phyloP scores from a whole-genome alignment of 2,113 vertebrate species.

The Leiothrix lutea region DNA sequence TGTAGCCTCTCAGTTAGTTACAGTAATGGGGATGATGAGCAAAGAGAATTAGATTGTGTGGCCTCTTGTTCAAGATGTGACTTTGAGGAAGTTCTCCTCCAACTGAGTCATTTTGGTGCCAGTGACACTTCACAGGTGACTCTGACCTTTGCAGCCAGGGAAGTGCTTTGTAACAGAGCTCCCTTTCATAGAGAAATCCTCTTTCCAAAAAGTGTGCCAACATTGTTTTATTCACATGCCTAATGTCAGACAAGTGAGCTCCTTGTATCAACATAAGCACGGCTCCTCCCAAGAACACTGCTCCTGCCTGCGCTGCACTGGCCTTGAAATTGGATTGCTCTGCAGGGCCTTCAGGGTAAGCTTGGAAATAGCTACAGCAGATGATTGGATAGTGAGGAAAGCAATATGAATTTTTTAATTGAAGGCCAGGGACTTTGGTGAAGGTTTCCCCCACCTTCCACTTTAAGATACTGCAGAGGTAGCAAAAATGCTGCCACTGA shows the following conservation, averaged over 20 bases:
- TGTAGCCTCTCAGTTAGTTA: not conserved
- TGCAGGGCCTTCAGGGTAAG: not conserved
- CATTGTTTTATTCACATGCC: not conserved
- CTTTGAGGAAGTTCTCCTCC: not conserved
- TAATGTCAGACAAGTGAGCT: not conserved
- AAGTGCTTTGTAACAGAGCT: not conserved
- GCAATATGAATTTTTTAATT: constrained; percentile 37
- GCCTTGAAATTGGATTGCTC: not conserved
- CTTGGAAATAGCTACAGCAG: not conserved
- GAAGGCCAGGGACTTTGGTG: not conserved
- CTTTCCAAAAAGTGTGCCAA: not conserved
- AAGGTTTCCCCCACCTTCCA: not conserved
- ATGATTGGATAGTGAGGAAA: constrained; percentile 29
- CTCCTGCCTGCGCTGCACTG: fast-evolving
- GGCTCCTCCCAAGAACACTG: not conserved
- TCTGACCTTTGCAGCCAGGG: not conserved
- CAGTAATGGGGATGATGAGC: not conserved
- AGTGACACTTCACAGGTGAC: not conserved
- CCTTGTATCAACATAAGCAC: not conserved
- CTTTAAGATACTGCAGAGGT: not conserved
- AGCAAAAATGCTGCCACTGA: not conserved
- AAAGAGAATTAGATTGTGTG: not conserved
- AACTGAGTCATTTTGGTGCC: fast-evolving
- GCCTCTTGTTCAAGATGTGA: not conserved
- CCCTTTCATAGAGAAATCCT: not conserved